These are phyloP conservation scores for Grus americana DNA, from an alignment of 2,113 vertebrate species.

Conservation along the genomic window DNA sequence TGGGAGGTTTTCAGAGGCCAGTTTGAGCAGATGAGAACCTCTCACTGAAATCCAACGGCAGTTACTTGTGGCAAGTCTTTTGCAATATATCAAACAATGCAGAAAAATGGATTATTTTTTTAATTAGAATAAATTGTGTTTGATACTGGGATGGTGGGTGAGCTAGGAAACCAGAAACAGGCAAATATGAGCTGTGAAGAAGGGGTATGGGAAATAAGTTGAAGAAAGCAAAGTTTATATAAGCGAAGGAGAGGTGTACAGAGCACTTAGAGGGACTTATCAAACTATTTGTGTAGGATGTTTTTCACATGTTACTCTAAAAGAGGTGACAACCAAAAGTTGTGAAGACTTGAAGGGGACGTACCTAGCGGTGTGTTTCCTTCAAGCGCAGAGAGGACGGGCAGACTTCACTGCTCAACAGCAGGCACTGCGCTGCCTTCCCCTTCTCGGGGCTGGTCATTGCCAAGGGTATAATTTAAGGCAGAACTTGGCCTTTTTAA, in stretches of 20 bases:
- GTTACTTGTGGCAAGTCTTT: neutral
- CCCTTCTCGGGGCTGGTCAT: rapidly evolving
- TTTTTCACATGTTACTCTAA: neutral
- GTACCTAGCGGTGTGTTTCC: neutral
- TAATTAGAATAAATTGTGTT: neutral
- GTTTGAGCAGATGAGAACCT: neutral
- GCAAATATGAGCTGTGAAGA: neutral
- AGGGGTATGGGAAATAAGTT: neutral
- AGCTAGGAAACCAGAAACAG: neutral
- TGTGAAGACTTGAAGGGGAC: neutral
- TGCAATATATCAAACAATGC: neutral
- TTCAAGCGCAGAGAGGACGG: rapidly evolving
- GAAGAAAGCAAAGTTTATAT: neutral
- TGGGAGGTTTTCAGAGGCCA: neutral
- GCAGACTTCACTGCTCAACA: neutral
- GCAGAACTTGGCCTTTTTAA: neutral
- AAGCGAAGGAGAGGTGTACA: neutral
- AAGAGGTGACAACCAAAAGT: neutral
- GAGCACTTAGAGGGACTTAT: neutral
- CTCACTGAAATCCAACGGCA: neutral
- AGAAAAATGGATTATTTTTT: neutral
- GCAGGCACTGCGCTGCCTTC: neutral
- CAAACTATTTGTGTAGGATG: too few relatives aligned
- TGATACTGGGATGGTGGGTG: neutral
- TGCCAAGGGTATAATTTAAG: neutral